Percentiles rank a stretch among this genome's conserved stretches.
These are phyloP conservation scores for Trachurus trachurus DNA, from an alignment of 2,797 vertebrate species.

Conservation along the genomic window DNA sequence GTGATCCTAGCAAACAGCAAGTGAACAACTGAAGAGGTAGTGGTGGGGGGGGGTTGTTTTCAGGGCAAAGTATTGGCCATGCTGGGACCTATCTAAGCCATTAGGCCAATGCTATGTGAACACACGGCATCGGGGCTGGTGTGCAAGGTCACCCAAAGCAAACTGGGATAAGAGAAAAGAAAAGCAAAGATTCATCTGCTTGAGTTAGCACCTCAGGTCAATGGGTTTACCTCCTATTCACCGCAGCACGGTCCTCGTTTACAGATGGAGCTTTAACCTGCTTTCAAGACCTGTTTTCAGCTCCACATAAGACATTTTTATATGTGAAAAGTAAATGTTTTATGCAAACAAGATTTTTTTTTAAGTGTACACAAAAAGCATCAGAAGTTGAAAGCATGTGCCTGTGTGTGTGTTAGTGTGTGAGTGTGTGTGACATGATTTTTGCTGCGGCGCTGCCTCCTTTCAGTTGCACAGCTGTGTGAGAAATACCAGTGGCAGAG, in stretches of 20 bases:
- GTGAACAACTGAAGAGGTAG: slow-evolving; percentile 44
- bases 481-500: slow-evolving; percentile 98
- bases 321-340: slow-evolving; percentile 67
- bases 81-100: slow-evolving; percentile 70
- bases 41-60: slow-evolving; percentile 79
- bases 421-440: slow-evolving; percentile 84
- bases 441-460: slow-evolving; percentile 92
- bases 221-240: slow-evolving; percentile 77
- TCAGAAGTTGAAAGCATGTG: slow-evolving; percentile 54
- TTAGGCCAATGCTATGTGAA: slow-evolving; percentile 82
- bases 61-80: slow-evolving; percentile 48
- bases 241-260: slow-evolving; percentile 42
- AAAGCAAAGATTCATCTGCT: slow-evolving; percentile 86
- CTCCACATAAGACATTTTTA: slow-evolving; percentile 52
- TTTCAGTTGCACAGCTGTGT: slow-evolving; percentile 98
- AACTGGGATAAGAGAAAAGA: slow-evolving; percentile 89
- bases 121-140: slow-evolving; percentile 67
- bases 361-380: slow-evolving; percentile 64
- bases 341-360: slow-evolving; percentile 62
- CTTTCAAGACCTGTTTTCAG: slow-evolving; percentile 55
- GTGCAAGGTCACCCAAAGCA: slow-evolving; percentile 94
- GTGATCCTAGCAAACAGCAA: slow-evolving; percentile 19
- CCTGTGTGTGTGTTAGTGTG: slow-evolving; percentile 32
- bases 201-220: slow-evolving; percentile 83
- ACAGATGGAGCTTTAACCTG: slow-evolving; percentile 59